These are phyloP conservation scores for Gobius niger DNA, from an alignment of 2,113 vertebrate genomes.

Conservation along the genomic window DNA sequence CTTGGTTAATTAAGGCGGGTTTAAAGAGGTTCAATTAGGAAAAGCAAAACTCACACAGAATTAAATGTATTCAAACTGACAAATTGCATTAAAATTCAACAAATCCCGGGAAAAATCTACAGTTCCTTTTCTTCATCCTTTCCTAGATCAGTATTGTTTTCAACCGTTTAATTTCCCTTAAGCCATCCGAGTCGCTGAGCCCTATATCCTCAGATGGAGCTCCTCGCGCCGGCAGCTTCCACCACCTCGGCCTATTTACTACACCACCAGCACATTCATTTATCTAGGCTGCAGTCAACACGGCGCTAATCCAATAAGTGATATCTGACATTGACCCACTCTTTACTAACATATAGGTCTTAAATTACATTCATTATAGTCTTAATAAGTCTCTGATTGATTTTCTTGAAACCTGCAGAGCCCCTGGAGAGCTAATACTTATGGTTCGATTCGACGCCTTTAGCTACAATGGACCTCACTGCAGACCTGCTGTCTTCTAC, in stretches of 20 bases:
- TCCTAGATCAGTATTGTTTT: not conserved
- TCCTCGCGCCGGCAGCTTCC: not conserved
- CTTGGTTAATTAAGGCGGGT: too few species aligned
- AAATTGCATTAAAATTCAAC: too few species aligned
- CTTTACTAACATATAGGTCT: constrained; percentile 10
- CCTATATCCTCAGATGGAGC: not conserved
- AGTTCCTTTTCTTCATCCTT: not conserved
- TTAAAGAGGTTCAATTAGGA: too few species aligned
- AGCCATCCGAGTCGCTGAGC: not conserved
- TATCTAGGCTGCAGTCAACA: constrained; percentile 1
- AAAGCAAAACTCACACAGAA: too few species aligned
- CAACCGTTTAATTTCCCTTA: not conserved
- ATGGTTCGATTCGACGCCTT: not conserved
- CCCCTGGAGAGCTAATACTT: not conserved
- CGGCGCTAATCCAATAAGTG: constrained; percentile 5
- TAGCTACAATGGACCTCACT: not conserved
- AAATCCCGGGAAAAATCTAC: too few species aligned
- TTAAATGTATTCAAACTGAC: too few species aligned
- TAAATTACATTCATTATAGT: constrained; percentile 14
- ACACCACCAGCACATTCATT: not conserved
- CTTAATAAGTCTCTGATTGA: constrained; percentile 11
- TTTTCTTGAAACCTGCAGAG: constrained; percentile 8
- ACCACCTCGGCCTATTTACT: constrained; percentile 3
- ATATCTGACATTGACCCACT: constrained; percentile 13
- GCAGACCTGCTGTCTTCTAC: not conserved